Base-by-base conservation (phyloP, 2,888 invertebrate genomes). In the Clanis bilineata region DNA sequence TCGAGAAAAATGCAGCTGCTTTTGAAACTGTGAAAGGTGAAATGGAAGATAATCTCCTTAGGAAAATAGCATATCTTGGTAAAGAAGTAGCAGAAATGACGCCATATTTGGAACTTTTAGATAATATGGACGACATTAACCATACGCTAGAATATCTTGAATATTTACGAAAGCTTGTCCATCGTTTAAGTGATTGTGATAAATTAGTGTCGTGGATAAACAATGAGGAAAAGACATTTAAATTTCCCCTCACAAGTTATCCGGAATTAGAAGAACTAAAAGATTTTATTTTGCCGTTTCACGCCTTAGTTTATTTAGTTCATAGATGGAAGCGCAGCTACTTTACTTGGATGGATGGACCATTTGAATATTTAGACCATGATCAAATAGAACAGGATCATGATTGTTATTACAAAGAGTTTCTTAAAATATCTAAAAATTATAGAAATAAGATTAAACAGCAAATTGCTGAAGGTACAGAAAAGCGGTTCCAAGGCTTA, bases 331-430 rank as follows among this genome's bases (percentile, higher is more conserved):
- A 95, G 80, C 94, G 96, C 57, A 95, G 96, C 71, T 95, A 95
- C 75, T 95, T 95, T 71, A 96, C 97, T 7, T 98, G 98, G 97
- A 95, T 97, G 93, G 97, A 98, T 82, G 98, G 98, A 0, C 95
- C 96, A 1, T 98, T 98, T 84, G 96, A 97, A 80, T 97, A 97
- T 77, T 90, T 98, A 65, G 95, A 96, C 73, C 95, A 96, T 4
- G 92, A 94, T 59, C 92, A 94, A 69, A 96, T 98, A 58, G 98
- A 98, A 82, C 90, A 89, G 60, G 95, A 95, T 66, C 95, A 97
- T 0, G 97, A 97, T 56, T 96, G 96, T 72, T 96, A 95, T 74
- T 94, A 95, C 59, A 95, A 96, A 70, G 97, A 97, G 68, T 95
- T 98, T 70, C 89, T 95, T 64, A 96, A 96, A 83, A 93, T 94